A percentile compares a stretch with the other conserved stretches of the same genome.
Evolutionary conservation across 2,113 vertebrate genomes (phyloP).

Genomic region (Geococcyx californianus): DNA sequence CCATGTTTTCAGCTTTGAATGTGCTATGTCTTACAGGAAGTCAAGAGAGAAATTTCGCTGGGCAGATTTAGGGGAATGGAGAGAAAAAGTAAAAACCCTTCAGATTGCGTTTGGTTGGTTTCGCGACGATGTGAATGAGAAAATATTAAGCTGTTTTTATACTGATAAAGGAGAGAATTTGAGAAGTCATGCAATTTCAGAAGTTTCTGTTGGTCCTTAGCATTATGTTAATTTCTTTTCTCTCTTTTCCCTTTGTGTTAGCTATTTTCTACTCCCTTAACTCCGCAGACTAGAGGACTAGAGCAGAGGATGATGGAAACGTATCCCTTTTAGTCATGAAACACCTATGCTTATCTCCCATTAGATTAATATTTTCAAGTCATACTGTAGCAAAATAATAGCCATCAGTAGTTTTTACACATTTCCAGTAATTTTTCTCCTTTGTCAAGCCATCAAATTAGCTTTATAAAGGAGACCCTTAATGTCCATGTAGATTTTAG

Average conservation of each 20-base stretch:
- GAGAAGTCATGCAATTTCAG: background rate
- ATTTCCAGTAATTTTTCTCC: slow-evolving; percentile 9
- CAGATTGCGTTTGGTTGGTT: background rate
- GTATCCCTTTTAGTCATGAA: background rate
- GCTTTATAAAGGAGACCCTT: slow-evolving; percentile 33
- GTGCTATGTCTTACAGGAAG: background rate
- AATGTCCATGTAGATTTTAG: slow-evolving; percentile 31
- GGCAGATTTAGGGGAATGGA: background rate
- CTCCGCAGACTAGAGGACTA: background rate
- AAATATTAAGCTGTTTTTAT: background rate
- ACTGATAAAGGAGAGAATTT: background rate
- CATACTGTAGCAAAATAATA: background rate
- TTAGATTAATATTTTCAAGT: slow-evolving; percentile 24
- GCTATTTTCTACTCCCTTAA: background rate
- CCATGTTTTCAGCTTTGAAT: background rate
- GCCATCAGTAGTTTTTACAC: slow-evolving; percentile 1
- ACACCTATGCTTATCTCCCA: background rate
- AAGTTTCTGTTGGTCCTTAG: background rate
- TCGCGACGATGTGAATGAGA: background rate
- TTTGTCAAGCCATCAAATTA: slow-evolving; percentile 39
- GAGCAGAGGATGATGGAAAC: background rate
- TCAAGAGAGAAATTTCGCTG: background rate
- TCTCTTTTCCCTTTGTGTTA: background rate
- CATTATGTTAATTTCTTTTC: background rate
- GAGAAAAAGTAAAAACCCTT: background rate